Conservation (phyloP, 2,113 vertebrate species). For the Tylochromis polylepis region DNA sequence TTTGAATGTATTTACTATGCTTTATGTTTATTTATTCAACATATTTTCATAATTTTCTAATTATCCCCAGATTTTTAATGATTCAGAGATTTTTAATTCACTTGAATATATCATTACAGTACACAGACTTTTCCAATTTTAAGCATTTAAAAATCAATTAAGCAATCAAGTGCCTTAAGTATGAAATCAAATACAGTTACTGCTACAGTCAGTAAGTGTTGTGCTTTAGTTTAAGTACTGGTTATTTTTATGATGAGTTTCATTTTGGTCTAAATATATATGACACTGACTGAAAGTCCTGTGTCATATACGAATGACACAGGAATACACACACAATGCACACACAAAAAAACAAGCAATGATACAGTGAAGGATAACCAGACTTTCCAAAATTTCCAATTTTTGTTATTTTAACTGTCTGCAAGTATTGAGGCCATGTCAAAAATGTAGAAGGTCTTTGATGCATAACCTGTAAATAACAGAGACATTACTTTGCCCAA, state of each 20-base stretch:
- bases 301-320: too few species aligned
- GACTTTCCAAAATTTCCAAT: background rate
- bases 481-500: background rate
- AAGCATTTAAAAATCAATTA: background rate
- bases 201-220: background rate
- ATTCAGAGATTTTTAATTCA: background rate
- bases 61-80: background rate
- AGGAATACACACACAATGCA: too few species aligned
- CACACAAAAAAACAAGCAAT: background rate
- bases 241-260: background rate
- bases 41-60: background rate
- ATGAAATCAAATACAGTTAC: background rate
- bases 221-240: background rate
- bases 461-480: background rate
- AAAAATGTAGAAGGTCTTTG: background rate
- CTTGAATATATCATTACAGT: background rate
- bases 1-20: background rate
- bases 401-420: background rate
- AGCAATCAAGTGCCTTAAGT: background rate
- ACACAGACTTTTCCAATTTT: background rate
- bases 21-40: background rate
- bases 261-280: background rate
- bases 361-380: background rate
- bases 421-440: background rate
- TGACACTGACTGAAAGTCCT: background rate